Base-by-base conservation (phyloP, 2,113 vertebrate genomes). In the Pseudorectes ferrugineus region DNA sequence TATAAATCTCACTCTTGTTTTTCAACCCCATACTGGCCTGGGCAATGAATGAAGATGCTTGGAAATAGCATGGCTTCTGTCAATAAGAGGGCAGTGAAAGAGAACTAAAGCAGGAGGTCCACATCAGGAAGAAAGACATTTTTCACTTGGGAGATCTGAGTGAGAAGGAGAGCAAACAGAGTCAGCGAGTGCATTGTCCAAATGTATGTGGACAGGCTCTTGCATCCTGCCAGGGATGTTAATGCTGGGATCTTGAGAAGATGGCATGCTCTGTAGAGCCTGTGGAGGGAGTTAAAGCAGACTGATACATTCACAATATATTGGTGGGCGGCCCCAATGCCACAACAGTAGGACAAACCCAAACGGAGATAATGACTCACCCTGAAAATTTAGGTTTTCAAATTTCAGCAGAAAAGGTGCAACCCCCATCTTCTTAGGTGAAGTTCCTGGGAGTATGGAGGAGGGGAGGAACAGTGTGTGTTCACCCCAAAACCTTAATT, bases 231-330 rank as follows among this genome's bases (percentile, higher is more conserved):
- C 12, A 40, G 63, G 26, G 23, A 14, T 79, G 38, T 10, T 67
- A 51, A 35, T 48, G 42, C 11, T 51, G 21, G 28, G 24, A 35
- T 82, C 24, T 35, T 26, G 28, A 58, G 66, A 72, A 75, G 18
- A 40, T 33, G 0, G 0, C 10, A 1, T 57, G 33, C 35, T 73
- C 46, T n/a, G 13, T 49, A 29, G 11, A 21, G n/a, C 55, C 40
- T 20, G 3, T 49, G n/a, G 33, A 45, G 46, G 16, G 61, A 52
- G 13, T 52, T 66, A 52, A 51, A 66, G n/a, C 17, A 40, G 29
- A n/a, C 67, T 0, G 10, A 25, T 52, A 43, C 33, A 48, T 33
- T 68, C 18, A 15, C 17, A 22, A 1, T 49, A 5, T 45, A n/a
- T 21, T 22, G 5, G 10, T 62, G 26, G 13, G 17, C 3, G 8